Evolutionary conservation across 2,113 vertebrate species (phyloP), one percentile per base, ranked within the genome.

Genomic region (Garra rufa): DNA sequence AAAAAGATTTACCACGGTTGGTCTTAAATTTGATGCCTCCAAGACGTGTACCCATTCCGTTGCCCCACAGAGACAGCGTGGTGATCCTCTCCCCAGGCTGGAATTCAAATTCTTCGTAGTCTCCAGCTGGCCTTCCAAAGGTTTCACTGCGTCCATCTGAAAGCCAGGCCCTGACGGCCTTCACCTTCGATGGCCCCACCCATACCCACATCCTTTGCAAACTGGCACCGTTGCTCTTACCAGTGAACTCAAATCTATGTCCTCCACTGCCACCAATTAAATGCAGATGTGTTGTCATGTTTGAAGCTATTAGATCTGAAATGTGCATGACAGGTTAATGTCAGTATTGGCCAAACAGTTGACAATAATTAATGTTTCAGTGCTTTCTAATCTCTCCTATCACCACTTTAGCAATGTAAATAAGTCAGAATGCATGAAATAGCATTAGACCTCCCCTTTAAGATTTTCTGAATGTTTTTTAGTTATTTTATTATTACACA

Each of bases 1-100:
- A 63, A 14, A 61, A 63, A 6, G 26, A 1, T 28, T 13, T 61
- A 14, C 2, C 0, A 2, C 2, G 5, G 24, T 0, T 0, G 11
- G 59, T 63, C 13, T 28, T 63, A 11, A 63, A 63, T 63, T 28
- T 28, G 24, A 63, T 63, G 24, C 5, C 24, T 63, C 59, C 59
- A 26, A 63, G 59, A 7, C 24, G 59, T 14, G 59, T 63, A 11
- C 59, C 24, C 0, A 14, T 63, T 28, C 59, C 11, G 24, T 63
- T 63, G 57, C 24, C 59, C 59, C 59, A 63, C 11, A 63, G 24
- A n/a, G 59, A 28, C 24, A 63, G 59, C 14, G 59, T 28, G 59
- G 59, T 28, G 59, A 63, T 63, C 6, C 11, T 28, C 59, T 63
- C 59, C 2, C 59, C 59, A 14, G 11, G 59, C 59, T 26, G 2